Base-by-base conservation (phyloP, 2,888 invertebrate genomes). In the Tipula unca region DNA sequence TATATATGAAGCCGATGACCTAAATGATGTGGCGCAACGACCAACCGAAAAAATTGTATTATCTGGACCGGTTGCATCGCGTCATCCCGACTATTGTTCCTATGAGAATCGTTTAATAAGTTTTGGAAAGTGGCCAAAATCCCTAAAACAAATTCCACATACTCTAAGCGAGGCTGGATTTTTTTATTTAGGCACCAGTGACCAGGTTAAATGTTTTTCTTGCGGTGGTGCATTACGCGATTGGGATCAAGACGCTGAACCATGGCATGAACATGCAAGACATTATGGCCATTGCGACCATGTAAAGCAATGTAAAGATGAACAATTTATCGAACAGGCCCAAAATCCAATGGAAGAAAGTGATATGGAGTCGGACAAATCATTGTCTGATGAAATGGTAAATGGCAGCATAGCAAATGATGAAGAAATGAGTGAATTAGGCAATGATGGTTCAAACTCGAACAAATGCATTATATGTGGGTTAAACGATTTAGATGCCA, bases 251-350 rank as follows among this genome's bases (percentile, higher is more conserved):
- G 36, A 94, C 86, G 98, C 98, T 90, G 95, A 96, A 87, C 98
- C 98, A 0, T 98, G 98, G 98, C 95, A 95, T 87, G 97, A 99
- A 90, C 98, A 99, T 91, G 98, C 98, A 0, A 93, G 95, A 39
- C 98, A 98, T 97, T 96, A 97, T 89, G 93, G 94, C 14, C 94
- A 95, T 86, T 99, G 99, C 89, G 94, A 94, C 17, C 98, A 94
- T 90, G 93, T 99, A 4, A 92, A 94, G 86, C 92, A 95, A 86
- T 94, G 95, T 87, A 97, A 97, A 89, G 97, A 97, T 6, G 93
- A 94, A 86, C 93, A 94, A 3, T 98, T 94, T 89, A 94, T 98
- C 48, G 94, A 94, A n/a, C n/a, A n/a, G 87, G 0, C 87, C n/a
- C n/a, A n/a, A n/a, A n/a, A 90, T 54, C 87, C 88, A 35, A 88